Conservation (phyloP, 2,113 vertebrate species). For the Ornithorhynchus anatinus region DNA sequence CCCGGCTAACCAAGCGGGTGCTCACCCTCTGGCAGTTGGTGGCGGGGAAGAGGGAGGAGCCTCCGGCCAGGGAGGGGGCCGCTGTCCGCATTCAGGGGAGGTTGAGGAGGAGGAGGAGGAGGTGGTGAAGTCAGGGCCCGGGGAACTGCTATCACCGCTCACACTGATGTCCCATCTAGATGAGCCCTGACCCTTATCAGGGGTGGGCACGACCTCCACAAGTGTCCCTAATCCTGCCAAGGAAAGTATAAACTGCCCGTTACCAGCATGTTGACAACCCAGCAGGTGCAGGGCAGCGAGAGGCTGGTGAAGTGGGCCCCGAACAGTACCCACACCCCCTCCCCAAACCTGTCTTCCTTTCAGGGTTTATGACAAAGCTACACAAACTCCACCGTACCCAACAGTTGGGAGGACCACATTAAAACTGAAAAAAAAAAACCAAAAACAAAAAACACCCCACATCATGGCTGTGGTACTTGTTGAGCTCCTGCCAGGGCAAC, state of each 20-base stretch:
- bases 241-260: constrained; percentile 60
- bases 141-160: constrained; percentile 47
- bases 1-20: constrained; percentile 14
- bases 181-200: constrained; percentile 45
- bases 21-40: constrained; percentile 20
- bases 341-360: too few relatives aligned
- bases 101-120: constrained; percentile 46
- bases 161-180: constrained; percentile 48
- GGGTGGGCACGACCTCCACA: constrained; percentile 71
- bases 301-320: background rate
- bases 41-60: constrained; percentile 35
- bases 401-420: too few relatives aligned
- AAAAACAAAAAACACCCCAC: too few relatives aligned
- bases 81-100: constrained; percentile 44
- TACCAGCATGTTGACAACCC: background rate
- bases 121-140: constrained; percentile 34
- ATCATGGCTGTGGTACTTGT: too few relatives aligned
- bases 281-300: background rate
- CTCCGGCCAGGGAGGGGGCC: too few relatives aligned
- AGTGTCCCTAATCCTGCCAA: constrained; percentile 74
- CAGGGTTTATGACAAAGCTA: too few relatives aligned
- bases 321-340: too few relatives aligned
- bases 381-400: too few relatives aligned
- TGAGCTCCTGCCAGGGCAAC: too few relatives aligned
- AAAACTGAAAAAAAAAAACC: too few relatives aligned